These are phyloP conservation scores for Clunio marinus DNA, from an alignment of 2,888 invertebrate genomes.

Conservation along the genomic window DNA sequence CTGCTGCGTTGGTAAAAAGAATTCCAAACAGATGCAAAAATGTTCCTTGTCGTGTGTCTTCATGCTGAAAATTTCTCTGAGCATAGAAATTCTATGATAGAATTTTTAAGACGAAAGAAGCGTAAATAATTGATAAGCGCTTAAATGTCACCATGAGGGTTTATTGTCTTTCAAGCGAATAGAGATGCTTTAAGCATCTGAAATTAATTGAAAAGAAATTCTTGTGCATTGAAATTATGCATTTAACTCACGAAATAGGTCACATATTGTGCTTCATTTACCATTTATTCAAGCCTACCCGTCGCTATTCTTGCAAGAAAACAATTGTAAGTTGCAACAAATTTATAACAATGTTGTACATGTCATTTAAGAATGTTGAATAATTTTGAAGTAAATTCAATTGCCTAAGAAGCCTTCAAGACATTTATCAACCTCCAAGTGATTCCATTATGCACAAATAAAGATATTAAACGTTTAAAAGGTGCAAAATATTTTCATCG, in stretches of 20 bases:
- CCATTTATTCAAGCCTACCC: too few species aligned
- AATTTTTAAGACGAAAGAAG: too few species aligned
- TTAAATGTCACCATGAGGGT: not conserved
- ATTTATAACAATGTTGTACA: not conserved
- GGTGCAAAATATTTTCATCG: not conserved
- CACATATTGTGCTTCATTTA: too few species aligned
- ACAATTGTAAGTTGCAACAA: not conserved
- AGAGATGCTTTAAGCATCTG: not conserved
- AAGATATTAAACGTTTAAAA: not conserved
- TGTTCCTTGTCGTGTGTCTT: too few species aligned
- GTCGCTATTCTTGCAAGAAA: too few species aligned
- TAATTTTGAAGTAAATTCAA: not conserved
- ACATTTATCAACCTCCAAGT: not conserved
- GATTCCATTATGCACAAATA: slow-evolving; percentile 10
- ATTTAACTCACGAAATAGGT: not conserved
- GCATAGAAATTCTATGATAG: too few species aligned
- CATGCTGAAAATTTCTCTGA: too few species aligned
- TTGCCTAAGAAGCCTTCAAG: not conserved
- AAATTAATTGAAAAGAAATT: not conserved
- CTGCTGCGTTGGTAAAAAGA: too few species aligned
- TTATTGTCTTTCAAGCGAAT: not conserved
- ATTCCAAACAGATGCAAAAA: too few species aligned
- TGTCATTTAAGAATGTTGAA: not conserved
- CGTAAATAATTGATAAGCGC: too few species aligned
- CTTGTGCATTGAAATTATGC: not conserved